Evolutionary conservation across 2,797 vertebrate genomes (phyloP).

Genomic region (Chelon labrosus): DNA sequence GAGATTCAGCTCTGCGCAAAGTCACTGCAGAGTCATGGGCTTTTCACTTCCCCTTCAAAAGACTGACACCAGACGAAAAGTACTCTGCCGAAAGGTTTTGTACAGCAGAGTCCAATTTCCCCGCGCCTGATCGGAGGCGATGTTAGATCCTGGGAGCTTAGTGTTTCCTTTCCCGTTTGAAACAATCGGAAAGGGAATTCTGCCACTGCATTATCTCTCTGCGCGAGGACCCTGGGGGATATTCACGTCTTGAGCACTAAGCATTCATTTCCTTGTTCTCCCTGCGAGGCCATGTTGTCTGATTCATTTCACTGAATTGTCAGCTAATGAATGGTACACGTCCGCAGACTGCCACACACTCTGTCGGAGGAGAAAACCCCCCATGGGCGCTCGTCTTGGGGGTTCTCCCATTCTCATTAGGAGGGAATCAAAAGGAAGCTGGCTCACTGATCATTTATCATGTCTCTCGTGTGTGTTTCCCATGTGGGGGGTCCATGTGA

Average conservation of each 20-base stretch:
- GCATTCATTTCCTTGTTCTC: slow-evolving; percentile 74
- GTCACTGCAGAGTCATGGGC: slow-evolving; percentile 60
- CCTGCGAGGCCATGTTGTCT: slow-evolving; percentile 74
- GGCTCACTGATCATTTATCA: slow-evolving; percentile 62
- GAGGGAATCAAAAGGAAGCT: slow-evolving; percentile 68
- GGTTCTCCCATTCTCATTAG: slow-evolving; percentile 74
- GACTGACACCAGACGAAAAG: slow-evolving; percentile 52
- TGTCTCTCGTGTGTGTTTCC: slow-evolving; percentile 43
- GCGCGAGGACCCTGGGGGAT: slow-evolving; percentile 55
- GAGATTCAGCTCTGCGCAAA: slow-evolving; percentile 57
- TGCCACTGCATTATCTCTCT: slow-evolving; percentile 57
- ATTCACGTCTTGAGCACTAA: slow-evolving; percentile 67
- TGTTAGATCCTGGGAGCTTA: slow-evolving; percentile 64
- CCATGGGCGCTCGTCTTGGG: slow-evolving; percentile 64
- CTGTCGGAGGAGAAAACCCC: slow-evolving; percentile 52
- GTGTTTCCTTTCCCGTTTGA: slow-evolving; percentile 60
- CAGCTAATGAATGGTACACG: slow-evolving; percentile 72
- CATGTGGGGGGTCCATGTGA: slow-evolving; percentile 3
- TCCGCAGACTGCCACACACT: slow-evolving; percentile 60
- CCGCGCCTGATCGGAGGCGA: slow-evolving; percentile 48
- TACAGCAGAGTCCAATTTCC: slow-evolving; percentile 40
- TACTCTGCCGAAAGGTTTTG: slow-evolving; percentile 39
- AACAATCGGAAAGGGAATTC: slow-evolving; percentile 64
- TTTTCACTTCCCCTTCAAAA: slow-evolving; percentile 59
- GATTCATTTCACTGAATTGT: slow-evolving; percentile 75